These are phyloP conservation scores for Perodicticus potto DNA, from an alignment of 2,797 vertebrate species.

Conservation along the genomic window DNA sequence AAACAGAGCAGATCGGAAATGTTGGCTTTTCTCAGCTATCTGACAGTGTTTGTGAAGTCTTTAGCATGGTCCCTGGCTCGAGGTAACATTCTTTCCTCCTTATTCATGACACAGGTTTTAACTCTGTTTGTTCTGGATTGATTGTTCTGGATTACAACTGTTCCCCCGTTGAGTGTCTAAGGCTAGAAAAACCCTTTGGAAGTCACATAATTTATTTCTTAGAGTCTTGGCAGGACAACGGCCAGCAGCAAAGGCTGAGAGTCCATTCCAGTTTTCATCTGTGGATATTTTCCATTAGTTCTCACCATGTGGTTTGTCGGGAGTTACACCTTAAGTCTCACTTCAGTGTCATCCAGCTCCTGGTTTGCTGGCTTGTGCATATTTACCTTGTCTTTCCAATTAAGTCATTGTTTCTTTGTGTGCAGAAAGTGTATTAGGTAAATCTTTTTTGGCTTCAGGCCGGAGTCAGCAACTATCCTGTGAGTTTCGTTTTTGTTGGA, in stretches of 20 bases:
- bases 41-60: background rate
- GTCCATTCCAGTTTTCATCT: conserved; percentile 21
- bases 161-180: background rate
- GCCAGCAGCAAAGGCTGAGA: background rate
- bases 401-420: background rate
- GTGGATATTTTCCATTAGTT: conserved; percentile 49
- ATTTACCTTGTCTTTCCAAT: background rate
- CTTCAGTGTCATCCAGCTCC: background rate
- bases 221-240: background rate
- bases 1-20: background rate
- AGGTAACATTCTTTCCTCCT: conserved; percentile 14
- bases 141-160: background rate
- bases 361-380: background rate
- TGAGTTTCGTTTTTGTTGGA: conserved; percentile 39
- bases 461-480: background rate
- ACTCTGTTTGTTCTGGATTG: conserved; percentile 19
- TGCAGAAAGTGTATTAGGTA: background rate
- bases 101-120: background rate
- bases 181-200: conserved; percentile 47
- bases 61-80: background rate
- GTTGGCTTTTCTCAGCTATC: background rate
- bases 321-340: background rate
- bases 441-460: background rate
- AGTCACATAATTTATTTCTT: conserved; percentile 32
- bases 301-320: background rate